These are phyloP conservation scores for Polymixis flavicincta DNA, from an alignment of 2,888 invertebrate species.

Conservation along the genomic window DNA sequence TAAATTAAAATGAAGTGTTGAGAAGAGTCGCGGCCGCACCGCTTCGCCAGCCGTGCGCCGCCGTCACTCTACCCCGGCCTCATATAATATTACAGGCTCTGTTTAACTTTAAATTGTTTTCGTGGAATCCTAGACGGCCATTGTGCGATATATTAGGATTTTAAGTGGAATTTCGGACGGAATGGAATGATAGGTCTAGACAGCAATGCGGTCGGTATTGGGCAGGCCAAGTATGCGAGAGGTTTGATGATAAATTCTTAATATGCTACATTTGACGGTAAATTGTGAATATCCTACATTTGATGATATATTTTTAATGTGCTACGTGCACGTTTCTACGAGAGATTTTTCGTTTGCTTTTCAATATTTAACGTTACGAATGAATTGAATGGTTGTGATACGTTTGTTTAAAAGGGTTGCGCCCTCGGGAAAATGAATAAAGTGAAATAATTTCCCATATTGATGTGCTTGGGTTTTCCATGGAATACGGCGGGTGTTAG, in stretches of 20 bases:
- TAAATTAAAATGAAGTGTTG: slow-evolving; percentile 33
- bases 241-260: slow-evolving; percentile 56
- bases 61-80: slow-evolving; percentile 30
- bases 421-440: slow-evolving; percentile 15
- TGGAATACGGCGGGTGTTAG: background rate
- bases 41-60: slow-evolving; percentile 1
- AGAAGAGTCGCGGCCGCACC: background rate
- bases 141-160: slow-evolving; percentile 66
- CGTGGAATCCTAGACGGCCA: slow-evolving; percentile 61
- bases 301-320: slow-evolving; percentile 50
- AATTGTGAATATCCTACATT: slow-evolving; percentile 54
- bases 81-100: slow-evolving; percentile 57
- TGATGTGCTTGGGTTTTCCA: slow-evolving; percentile 5
- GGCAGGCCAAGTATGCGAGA: slow-evolving; percentile 45
- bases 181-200: slow-evolving; percentile 65
- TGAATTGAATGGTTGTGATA: slow-evolving; percentile 43
- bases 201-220: slow-evolving; percentile 44
- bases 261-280: slow-evolving; percentile 42
- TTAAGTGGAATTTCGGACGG: slow-evolving; percentile 64
- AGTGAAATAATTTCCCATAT: slow-evolving; percentile 23
- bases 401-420: slow-evolving; percentile 25
- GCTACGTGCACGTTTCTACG: slow-evolving; percentile 17
- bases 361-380: slow-evolving; percentile 36
- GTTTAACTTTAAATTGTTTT: slow-evolving; percentile 72
- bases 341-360: slow-evolving; percentile 31